phyloP scores from a whole-genome alignment of 2,797 vertebrate species.

The Nannoperca obscura region DNA sequence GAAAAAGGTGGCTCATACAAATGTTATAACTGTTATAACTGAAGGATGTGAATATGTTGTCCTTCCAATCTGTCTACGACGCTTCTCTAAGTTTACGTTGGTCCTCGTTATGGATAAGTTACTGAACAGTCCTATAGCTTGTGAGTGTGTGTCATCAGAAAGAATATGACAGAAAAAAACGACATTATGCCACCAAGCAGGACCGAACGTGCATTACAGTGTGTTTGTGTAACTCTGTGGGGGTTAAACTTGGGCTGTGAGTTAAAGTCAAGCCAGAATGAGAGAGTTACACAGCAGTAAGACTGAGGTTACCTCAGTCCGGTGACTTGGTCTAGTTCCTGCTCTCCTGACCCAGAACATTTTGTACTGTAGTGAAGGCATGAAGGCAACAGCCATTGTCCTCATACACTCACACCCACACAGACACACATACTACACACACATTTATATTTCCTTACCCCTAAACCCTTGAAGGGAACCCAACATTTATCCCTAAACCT shows the following conservation, averaged over 20 bases:
- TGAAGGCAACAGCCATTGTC: constrained; percentile 62
- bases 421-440: neutral
- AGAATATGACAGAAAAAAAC: neutral
- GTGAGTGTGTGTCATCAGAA: neutral
- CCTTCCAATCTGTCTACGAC: neutral
- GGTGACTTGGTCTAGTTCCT: constrained; percentile 69
- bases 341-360: constrained; percentile 79
- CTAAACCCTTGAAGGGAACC: constrained; percentile 13
- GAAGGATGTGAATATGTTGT: neutral
- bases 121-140: neutral
- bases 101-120: too few species aligned
- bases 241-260: constrained; percentile 25
- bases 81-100: neutral
- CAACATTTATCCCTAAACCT: neutral
- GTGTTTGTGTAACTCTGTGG: constrained; percentile 19
- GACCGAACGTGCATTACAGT: constrained; percentile 15
- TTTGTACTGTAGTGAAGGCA: constrained; percentile 69
- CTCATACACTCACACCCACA: constrained; percentile 29
- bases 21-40: neutral
- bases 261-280: constrained; percentile 33
- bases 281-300: constrained; percentile 35
- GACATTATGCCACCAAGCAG: neutral
- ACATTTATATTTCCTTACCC: constrained; percentile 22
- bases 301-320: constrained; percentile 71
- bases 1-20: neutral